Conservation (phyloP, 2,797 vertebrate species). For the Streptopelia turtur region DNA sequence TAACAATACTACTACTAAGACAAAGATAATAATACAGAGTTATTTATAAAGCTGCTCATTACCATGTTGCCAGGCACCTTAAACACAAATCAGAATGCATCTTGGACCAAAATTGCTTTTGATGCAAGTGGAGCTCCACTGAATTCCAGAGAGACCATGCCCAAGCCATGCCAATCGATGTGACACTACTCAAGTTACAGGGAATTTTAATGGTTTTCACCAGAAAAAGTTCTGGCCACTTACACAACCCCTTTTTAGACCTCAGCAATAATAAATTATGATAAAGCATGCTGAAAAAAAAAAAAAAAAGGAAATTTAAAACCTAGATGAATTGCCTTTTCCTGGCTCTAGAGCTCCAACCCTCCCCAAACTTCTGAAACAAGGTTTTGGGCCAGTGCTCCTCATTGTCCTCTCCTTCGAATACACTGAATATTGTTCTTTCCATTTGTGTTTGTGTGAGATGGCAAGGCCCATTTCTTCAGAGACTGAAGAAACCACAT, state of each 20-base stretch:
- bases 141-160: neutral
- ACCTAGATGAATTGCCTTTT: neutral
- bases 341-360: neutral
- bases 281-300: neutral
- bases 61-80: constrained; percentile 24
- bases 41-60: constrained; percentile 60
- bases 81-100: constrained; percentile 31
- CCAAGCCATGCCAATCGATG: neutral
- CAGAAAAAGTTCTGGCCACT: neutral
- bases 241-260: neutral
- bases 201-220: neutral
- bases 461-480: neutral
- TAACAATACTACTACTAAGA: constrained; percentile 62
- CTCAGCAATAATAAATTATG: neutral
- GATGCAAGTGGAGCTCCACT: neutral
- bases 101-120: constrained; percentile 19
- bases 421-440: neutral
- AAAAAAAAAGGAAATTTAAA: neutral
- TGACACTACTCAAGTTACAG: neutral
- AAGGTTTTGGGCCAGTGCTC: neutral
- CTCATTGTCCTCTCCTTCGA: neutral
- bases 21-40: constrained; percentile 58
- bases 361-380: neutral
- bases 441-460: neutral
- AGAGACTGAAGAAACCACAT: neutral